Evolutionary conservation across 2,113 vertebrate genomes (phyloP), one percentile per base, ranked within the genome.

Genomic region (Ia io): DNA sequence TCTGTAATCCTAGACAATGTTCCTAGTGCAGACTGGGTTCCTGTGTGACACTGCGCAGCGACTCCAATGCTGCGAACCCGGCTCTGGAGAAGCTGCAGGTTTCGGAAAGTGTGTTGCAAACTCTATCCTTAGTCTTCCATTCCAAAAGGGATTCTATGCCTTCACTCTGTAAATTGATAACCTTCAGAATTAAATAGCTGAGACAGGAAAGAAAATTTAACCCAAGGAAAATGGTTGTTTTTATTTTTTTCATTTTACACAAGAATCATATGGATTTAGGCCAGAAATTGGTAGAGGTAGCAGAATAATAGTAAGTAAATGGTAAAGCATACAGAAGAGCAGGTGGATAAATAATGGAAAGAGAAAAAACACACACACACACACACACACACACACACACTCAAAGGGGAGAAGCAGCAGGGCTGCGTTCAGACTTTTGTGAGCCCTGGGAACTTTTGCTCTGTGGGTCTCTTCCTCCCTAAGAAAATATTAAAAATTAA

Each of bases 1-100:
- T 2, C 77, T 53, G 87, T 96, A 94, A 97, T 95, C 97, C 95
- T 92, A 91, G 93, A 95, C 92, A 95, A 85, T 56, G 28, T 94
- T 42, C 25, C 0, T 56, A n/a, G 3, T 93, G 87, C 82, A 74
- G 25, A n/a, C 84, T 88, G 79, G 1, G 77, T 61, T 49, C 65
- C 76, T 22, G 35, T 51, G 53, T 78, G 86, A 82, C 32, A 73
- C 74, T 11, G 71, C 14, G 3, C 53, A 76, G 44, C 5, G 0
- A 30, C 49, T 13, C 61, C 51, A 3, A 70, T 5, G 9, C 53
- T 35, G 76, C 23, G 47, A 95, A n/a, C 51, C 30, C 9, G 37
- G 47, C 59, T 92, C 90, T 93, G 35, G 44, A 32, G 70, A 92
- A 89, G 77, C 80, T 74, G 85, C 18, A 61, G 20, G 25, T 82